phyloP scores from a whole-genome alignment of 2,888 invertebrate genomes.

The Leptura quadrifasciata region DNA sequence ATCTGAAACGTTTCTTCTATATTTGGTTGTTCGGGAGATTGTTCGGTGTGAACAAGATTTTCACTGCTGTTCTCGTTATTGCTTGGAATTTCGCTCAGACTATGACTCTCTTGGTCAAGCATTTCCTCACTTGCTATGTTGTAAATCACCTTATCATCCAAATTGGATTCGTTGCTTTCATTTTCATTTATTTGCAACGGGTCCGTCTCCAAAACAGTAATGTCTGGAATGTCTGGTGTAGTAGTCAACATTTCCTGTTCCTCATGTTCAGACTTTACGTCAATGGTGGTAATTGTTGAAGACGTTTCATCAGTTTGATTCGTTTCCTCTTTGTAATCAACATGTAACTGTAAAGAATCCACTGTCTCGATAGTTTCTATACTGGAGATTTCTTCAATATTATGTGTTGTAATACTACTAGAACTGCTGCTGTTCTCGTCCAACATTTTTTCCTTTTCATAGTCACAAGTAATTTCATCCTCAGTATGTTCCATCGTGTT shows the following conservation, averaged over 20 bases:
- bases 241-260: conserved; percentile 58
- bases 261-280: conserved; percentile 55
- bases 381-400: conserved; percentile 61
- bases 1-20: conserved; percentile 63
- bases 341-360: conserved; percentile 62
- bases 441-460: conserved; percentile 57
- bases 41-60: conserved; percentile 32
- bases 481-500: conserved; percentile 46
- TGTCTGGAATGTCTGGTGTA: conserved; percentile 58
- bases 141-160: conserved; percentile 45
- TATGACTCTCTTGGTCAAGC: conserved; percentile 38
- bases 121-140: conserved; percentile 42
- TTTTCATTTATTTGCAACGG: conserved; percentile 53
- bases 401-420: conserved; percentile 56
- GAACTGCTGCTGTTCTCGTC: conserved; percentile 62
- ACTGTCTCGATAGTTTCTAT: conserved; percentile 63
- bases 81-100: conserved; percentile 36
- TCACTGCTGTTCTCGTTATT: conserved; percentile 30
- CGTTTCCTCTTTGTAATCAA: conserved; percentile 59
- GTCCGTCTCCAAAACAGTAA: conserved; percentile 55
- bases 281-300: conserved; percentile 60
- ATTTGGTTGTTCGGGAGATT: conserved; percentile 34
- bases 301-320: conserved; percentile 59
- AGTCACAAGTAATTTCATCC: conserved; percentile 55
- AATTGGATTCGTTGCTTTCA: conserved; percentile 44